Evolutionary conservation across 2,113 vertebrate genomes (phyloP), one percentile per base, ranked within the genome.

Genomic region (Zapornia atra): DNA sequence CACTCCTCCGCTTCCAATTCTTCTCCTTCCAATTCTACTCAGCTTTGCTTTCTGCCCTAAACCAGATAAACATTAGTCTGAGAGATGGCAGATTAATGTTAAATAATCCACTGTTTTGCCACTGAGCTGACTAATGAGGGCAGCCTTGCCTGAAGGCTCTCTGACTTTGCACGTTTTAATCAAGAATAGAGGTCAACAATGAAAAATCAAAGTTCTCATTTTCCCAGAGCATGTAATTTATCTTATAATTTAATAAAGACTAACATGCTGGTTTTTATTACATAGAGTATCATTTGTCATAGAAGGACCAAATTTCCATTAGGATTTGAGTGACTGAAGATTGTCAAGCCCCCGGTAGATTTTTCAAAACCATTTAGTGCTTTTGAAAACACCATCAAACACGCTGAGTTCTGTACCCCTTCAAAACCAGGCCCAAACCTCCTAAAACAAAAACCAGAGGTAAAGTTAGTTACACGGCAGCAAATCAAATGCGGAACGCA

Each of bases 221-320:
- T 92, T 94, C 91, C 40, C 48, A 82, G 29, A 92, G 33, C 29
- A 54, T 40, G 73, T 92, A 56, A 76, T 94, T 87, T 81, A 60
- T 92, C 60, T 68, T 66, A 38, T 63, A 70, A 64, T 90, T 92
- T 82, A 76, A 91, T 94, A 64, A 91, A 90, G 66, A 79, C 22
- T 79, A 86, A 88, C 46, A 59, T 22, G n/a, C 2, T 57, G 36
- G 18, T 60, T 91, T 79, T 71, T 79, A 70, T 69, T 76, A 81
- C 65, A 38, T 25, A 85, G 53, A 17, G 9, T 54, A 76, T 36
- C 2, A 46, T 85, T 70, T 60, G 44, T 54, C 42, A 73, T 17
- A 65, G 57, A 72, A 84, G 31, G 69, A n/a, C 36, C 44, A 50
- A 68, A 79, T 66, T 86, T 70, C 64, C 25, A 44, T 22, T 31